Evolutionary conservation across 92 coral and sea anemone genomes (phyloP).

Genomic region (Galaxea fascicularis): DNA sequence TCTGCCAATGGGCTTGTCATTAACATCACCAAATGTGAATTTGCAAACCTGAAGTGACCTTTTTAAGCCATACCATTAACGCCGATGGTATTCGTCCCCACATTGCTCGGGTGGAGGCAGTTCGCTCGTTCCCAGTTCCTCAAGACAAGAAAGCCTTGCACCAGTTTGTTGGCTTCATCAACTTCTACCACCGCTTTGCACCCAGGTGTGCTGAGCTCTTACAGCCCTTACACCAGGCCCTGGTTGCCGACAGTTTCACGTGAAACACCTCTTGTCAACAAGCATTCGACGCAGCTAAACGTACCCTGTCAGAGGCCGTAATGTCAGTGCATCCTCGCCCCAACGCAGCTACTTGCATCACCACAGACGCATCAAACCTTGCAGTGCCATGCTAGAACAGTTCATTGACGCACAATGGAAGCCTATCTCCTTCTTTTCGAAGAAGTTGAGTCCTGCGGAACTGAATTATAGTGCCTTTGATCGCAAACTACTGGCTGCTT

Average conservation of each 20-base stretch:
- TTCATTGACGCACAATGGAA: slow-evolving; percentile 51
- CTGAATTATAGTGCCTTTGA: slow-evolving; percentile 64
- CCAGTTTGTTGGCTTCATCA: slow-evolving; percentile 24
- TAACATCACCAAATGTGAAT: slow-evolving; percentile 59
- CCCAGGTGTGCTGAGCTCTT: slow-evolving; percentile 10
- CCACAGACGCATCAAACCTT: slow-evolving; percentile 46
- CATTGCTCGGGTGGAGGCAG: slow-evolving; percentile 46
- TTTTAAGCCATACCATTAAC: slow-evolving; percentile 56
- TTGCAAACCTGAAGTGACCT: slow-evolving; percentile 59
- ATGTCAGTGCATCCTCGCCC: slow-evolving; percentile 20
- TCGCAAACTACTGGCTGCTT: slow-evolving; percentile 45
- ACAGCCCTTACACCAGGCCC: slow-evolving; percentile 16
- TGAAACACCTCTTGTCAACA: slow-evolving; percentile 17
- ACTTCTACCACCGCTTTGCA: not conserved
- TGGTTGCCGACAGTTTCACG: slow-evolving; percentile 13
- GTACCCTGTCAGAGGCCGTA: not conserved
- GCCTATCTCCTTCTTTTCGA: slow-evolving; percentile 67
- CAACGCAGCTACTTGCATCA: slow-evolving; percentile 24
- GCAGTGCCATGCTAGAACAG: slow-evolving; percentile 45
- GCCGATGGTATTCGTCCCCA: slow-evolving; percentile 46
- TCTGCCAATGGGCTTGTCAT: slow-evolving; percentile 52
- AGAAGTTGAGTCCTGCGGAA: slow-evolving; percentile 49
- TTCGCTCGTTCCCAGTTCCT: slow-evolving; percentile 52
- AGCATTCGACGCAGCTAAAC: slow-evolving; percentile 12
- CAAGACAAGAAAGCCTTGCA: slow-evolving; percentile 45